phyloP scores from a whole-genome alignment of 1,140 invertebrate genomes.

The Diachasma alloeum region DNA sequence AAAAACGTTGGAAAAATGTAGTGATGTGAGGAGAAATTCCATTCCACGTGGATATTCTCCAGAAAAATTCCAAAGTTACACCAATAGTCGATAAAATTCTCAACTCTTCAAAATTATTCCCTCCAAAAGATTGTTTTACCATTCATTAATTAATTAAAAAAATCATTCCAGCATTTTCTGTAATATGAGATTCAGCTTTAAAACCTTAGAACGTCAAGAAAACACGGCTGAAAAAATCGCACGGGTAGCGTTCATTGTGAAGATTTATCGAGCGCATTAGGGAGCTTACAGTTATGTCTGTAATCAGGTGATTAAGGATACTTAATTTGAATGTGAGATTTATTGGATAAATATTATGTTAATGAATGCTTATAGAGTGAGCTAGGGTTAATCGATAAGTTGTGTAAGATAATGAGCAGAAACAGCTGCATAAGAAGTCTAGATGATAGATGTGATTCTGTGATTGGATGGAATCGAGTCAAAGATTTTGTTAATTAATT shows the following conservation, averaged over 20 bases:
- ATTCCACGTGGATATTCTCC: background rate
- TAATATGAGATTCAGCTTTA: background rate
- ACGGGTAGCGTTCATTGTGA: background rate
- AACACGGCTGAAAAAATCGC: background rate
- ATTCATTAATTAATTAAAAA: background rate
- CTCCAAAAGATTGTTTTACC: background rate
- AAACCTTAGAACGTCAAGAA: background rate
- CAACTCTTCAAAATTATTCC: background rate
- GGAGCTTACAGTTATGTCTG: background rate
- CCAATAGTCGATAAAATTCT: background rate
- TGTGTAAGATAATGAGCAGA: background rate
- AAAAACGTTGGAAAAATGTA: too few relatives aligned
- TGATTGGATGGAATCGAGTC: background rate
- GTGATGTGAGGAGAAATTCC: too few relatives aligned
- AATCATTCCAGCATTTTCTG: background rate
- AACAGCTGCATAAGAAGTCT: background rate
- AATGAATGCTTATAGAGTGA: background rate
- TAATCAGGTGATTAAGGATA: background rate
- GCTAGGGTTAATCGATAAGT: background rate
- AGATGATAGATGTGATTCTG: background rate
- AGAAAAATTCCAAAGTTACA: background rate
- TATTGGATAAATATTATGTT: background rate
- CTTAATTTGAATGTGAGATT: background rate
- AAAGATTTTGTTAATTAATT: background rate
- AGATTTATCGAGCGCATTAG: background rate